Evolutionary conservation across 2,797 vertebrate species (phyloP), one percentile per base, ranked within the genome.

Genomic region (Manis javanica): DNA sequence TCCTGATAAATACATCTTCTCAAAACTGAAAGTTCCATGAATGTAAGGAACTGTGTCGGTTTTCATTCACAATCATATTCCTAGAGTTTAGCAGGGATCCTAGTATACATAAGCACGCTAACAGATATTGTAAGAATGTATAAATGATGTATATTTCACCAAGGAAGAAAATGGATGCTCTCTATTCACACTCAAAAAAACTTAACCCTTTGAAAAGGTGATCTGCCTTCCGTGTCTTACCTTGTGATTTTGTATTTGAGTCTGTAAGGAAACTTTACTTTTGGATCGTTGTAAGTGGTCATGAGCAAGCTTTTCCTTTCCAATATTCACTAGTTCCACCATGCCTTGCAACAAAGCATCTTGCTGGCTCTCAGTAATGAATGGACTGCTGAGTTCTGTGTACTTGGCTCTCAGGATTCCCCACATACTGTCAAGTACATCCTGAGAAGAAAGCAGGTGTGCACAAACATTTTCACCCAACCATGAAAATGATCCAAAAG

Each of bases 361-460:
- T 14, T 98, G 98, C 14, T 98, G 99, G 89, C 96, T 98, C 96
- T 99, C 98, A 13, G 97, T 97, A 96, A 99, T 96, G 88, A 95
- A 94, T 5, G 97, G 95, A 87, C 97, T 97, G 94, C 92, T 98
- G 87, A 99, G 98, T 68, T 98, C 98, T 53, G 97, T 90, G 24
- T 98, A 97, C 51, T 85, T 98, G 42, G 96, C 96, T 93, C 97
- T 97, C 77, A 99, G 98, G 63, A 98, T 96, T 7, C 77, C 96
- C 98, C 99, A 98, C 14, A 98, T 98, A 0, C 98, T 95, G 75
- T 99, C 98, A 97, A 99, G 96, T 34, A 99, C 98, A 7, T 97
- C 99, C 99, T 99, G 97, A 61, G 97, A 97, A 9, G 71, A 23
- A 88, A 97, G 55, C 21, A 89, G 31, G 85, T 57, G 9, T 37